phyloP scores from a whole-genome alignment of 2,797 vertebrate genomes.

The Nyctibius grandis region DNA sequence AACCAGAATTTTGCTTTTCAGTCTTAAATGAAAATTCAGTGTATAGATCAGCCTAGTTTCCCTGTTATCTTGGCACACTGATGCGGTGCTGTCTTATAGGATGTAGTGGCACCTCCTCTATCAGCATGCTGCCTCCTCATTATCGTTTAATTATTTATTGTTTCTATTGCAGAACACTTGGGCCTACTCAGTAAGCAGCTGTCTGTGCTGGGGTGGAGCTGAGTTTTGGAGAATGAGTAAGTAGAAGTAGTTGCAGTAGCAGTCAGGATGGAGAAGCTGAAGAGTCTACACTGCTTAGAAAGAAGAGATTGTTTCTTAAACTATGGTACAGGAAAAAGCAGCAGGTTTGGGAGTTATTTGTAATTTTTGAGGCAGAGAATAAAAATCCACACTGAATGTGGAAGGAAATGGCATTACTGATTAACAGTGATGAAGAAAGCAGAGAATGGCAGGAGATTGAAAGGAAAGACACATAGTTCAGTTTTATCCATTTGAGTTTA shows the following conservation, averaged over 20 bases:
- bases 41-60: constrained; percentile 15
- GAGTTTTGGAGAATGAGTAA: constrained; percentile 49
- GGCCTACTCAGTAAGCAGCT: constrained; percentile 61
- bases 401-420: not conserved
- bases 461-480: not conserved
- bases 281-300: not conserved
- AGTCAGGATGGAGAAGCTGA: constrained; percentile 24
- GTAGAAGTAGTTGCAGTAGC: constrained; percentile 19
- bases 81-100: constrained; percentile 40
- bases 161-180: constrained; percentile 62
- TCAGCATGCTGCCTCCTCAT: constrained; percentile 57
- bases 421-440: not conserved
- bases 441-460: not conserved
- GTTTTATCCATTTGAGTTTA: not conserved
- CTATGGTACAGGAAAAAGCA: not conserved
- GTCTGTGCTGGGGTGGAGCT: constrained; percentile 54
- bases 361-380: not conserved
- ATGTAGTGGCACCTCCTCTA: constrained; percentile 57
- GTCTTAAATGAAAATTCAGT: constrained; percentile 7
- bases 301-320: not conserved
- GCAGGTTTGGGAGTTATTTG: not conserved
- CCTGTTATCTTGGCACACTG: constrained; percentile 46
- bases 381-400: not conserved
- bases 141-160: constrained; percentile 68
- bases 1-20: constrained; percentile 7